Conservation (phyloP, 2,113 vertebrate species). For the Thymallus thymallus region DNA sequence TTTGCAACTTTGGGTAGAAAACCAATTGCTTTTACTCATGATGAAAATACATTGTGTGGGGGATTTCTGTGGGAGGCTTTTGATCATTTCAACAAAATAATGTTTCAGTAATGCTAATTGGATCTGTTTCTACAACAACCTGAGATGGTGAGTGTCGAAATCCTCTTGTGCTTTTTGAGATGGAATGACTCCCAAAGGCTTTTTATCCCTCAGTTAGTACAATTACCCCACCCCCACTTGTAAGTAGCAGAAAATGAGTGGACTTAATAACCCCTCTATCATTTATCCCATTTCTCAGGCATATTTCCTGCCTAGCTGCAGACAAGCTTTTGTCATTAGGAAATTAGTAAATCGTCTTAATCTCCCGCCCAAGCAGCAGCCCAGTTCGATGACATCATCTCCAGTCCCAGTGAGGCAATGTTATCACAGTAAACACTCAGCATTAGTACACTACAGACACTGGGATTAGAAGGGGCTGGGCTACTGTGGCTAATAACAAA, state of each 20-base stretch:
- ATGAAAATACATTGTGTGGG: too few relatives aligned
- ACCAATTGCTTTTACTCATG: too few relatives aligned
- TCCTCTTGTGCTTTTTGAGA: background rate
- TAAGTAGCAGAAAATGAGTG: background rate
- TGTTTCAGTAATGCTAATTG: too few relatives aligned
- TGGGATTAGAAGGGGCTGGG: conserved; percentile 44
- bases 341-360: conserved; percentile 49
- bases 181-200: background rate
- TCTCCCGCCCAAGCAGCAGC: conserved; percentile 28
- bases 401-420: conserved; percentile 25
- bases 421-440: conserved; percentile 11
- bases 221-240: background rate
- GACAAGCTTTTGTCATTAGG: conserved; percentile 27
- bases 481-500: conserved; percentile 19
- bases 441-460: conserved; percentile 25
- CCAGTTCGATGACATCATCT: conserved; percentile 43
- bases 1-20: too few relatives aligned
- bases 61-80: too few relatives aligned
- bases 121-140: too few relatives aligned
- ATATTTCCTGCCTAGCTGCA: conserved; percentile 20
- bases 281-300: background rate
- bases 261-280: background rate
- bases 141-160: background rate
- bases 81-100: too few relatives aligned
- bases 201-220: background rate